Evolutionary conservation across 1,140 invertebrate species (phyloP), one percentile per base, ranked within the genome.

Genomic region (Asbolus verrucosus): DNA sequence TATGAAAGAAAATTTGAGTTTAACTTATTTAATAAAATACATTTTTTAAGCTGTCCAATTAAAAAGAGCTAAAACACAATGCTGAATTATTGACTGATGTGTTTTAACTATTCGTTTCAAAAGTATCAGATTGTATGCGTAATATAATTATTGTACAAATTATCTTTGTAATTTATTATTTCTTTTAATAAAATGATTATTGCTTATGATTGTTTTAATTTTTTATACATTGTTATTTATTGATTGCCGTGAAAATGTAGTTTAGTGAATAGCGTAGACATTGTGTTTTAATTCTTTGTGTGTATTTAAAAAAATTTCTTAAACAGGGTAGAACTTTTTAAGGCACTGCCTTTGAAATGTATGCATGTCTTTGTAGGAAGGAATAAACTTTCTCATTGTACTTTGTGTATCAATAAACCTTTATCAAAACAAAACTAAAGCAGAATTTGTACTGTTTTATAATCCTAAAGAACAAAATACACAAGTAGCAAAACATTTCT

Each of bases 291-390:
- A 62, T 62, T 62, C 36, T 39, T 62, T 13, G 4, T 36, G 19
- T 36, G 36, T 14, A 14, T 8, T 60, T 60, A 14, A 60, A 30
- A 62, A 21, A 62, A 62, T 62, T 62, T 62, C 59, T 16, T 62
- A 9, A 62, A 62, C 59, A 62, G 59, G 59, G 59, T 62, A 62
- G 59, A 62, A 62, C n/a, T n/a, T 9, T 62, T 62, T 39, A 21
- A 62, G 59, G 59, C 59, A 62, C 59, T 62, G 59, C 59, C 59
- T 62, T 38, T 62, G 15, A 38, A 62, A 62, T 62, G 30, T 38
- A 38, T 62, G 36, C 59, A 62, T 62, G 31, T 62, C 30, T 62
- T 62, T 62, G 36, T 62, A 62, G 59, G 59, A 39, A 62, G 36
- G 36, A 36, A 62, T 38, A 62, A 62, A 62, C 30, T 62, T 36